These are phyloP conservation scores for Uria lomvia DNA, from an alignment of 2,113 vertebrate genomes.

Conservation along the genomic window DNA sequence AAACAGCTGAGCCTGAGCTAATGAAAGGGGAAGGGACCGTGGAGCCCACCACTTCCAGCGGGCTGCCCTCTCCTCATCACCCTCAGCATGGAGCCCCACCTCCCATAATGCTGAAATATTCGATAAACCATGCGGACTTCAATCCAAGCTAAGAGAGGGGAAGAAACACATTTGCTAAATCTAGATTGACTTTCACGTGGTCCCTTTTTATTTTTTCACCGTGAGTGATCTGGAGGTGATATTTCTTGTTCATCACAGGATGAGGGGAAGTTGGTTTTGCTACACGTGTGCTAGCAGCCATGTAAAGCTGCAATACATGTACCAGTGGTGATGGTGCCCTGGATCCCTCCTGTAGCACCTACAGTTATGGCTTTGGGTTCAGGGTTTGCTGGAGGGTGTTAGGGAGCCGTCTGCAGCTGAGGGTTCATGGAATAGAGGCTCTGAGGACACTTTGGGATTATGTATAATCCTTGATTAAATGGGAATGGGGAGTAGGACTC, in stretches of 20 bases:
- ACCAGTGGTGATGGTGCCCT: too few relatives aligned
- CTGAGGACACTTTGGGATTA: neutral
- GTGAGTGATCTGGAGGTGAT: neutral
- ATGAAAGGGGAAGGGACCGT: constrained; percentile 40
- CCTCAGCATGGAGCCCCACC: neutral
- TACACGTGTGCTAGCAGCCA: neutral
- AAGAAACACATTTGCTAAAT: neutral
- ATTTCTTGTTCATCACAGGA: neutral
- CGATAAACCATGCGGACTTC: neutral
- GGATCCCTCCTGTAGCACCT: neutral
- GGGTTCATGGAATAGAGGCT: neutral
- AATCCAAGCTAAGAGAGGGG: neutral
- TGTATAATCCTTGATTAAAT: neutral
- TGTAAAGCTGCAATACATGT: neutral
- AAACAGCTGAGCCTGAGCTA: constrained; percentile 57
- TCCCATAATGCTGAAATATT: neutral
- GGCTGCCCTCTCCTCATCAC: neutral
- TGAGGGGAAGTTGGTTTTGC: neutral
- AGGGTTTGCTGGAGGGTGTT: neutral
- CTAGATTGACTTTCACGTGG: neutral
- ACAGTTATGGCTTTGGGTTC: neutral
- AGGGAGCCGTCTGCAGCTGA: neutral
- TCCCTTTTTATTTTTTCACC: neutral
- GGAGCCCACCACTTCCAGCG: neutral
- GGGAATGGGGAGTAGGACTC: neutral